phyloP scores from a whole-genome alignment of 2,113 vertebrate species.

The Zosterops japonicus region DNA sequence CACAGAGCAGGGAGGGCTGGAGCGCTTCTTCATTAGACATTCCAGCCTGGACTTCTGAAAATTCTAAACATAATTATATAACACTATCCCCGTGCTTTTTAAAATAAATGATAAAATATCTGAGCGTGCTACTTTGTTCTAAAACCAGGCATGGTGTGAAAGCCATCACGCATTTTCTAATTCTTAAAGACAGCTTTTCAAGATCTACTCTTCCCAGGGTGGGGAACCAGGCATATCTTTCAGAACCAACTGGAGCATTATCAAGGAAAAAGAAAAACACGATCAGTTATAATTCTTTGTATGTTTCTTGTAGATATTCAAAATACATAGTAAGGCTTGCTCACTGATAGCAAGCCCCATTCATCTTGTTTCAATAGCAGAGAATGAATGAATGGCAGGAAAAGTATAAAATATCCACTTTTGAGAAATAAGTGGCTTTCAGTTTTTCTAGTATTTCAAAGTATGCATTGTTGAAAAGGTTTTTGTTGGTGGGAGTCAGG shows the following conservation, averaged over 20 bases:
- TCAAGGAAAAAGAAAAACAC: neutral
- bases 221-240: conserved; percentile 8
- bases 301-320: conserved; percentile 42
- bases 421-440: neutral
- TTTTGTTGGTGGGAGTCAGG: neutral
- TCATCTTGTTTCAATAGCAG: neutral
- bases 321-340: conserved; percentile 16
- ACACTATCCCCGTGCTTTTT: neutral
- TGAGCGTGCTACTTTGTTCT: neutral
- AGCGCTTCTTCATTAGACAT: neutral
- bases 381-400: neutral
- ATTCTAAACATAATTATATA: neutral
- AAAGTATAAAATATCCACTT: neutral
- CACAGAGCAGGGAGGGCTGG: neutral
- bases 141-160: neutral
- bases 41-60: neutral
- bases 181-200: neutral
- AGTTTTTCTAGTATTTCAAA: neutral
- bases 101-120: neutral
- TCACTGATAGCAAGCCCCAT: neutral
- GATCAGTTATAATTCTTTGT: neutral
- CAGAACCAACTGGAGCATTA: conserved; percentile 3
- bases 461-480: neutral
- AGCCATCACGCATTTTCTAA: neutral
- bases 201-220: neutral